Evolutionary conservation across 2,797 vertebrate species (phyloP), one percentile per base, ranked within the genome.

Genomic region (Anguilla megastoma): DNA sequence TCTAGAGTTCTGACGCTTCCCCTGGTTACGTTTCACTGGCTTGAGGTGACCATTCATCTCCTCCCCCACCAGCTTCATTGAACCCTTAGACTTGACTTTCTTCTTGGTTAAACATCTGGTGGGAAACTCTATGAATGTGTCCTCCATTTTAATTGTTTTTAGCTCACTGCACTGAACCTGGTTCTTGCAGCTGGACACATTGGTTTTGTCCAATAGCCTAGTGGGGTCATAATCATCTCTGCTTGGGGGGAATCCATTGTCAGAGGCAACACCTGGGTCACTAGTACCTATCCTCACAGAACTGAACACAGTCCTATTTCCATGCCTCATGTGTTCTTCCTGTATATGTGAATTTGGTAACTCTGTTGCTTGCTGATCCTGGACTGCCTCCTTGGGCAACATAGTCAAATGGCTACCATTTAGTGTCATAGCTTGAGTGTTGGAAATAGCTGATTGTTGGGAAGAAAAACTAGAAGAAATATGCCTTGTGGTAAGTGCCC

Each of bases 1-100:
- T 89, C 95, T 97, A 16, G 96, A 96, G 93, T 97, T 97, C 36
- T 97, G 98, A 16, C 97, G 95, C 92, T 98, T 99, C 87, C 97
- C 92, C 74, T 96, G 98, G 71, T 94, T 92, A 10, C 97, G 96
- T 93, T 98, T 99, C 16, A 93, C 90, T 48, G 94, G 91, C 93
- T 96, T 98, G 80, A 94, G 92, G 91, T 95, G 96, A 85, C 92
- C 93, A 87, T 89, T 91, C 85, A 96, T 97, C 66, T 98, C 97
- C 88, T 98, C 98, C 0, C 89, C 89, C 82, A 91, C 90, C 60
- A 93, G 94, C 96, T 96, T 98, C 41, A 90, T 94, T 87, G 95
- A 95, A 88, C 94, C 96, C 92, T 97, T 98, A 18, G 95, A 96
- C 93, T 96, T 97, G 85, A 91, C 92, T 92, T 97, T 98, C 92